These are phyloP conservation scores for Acronicta aceris DNA, from an alignment of 2,888 invertebrate genomes.

Conservation along the genomic window DNA sequence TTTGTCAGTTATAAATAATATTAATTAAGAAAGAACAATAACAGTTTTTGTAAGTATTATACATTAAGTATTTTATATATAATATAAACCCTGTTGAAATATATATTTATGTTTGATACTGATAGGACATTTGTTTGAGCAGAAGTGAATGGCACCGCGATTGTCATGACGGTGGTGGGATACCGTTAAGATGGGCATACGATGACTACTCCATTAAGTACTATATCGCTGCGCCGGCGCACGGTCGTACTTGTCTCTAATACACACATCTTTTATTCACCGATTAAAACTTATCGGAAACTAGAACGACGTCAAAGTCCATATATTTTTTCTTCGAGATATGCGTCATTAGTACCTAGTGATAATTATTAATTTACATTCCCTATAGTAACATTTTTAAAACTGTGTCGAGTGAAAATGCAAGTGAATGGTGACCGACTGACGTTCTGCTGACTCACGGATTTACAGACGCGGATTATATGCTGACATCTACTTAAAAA, in stretches of 20 bases:
- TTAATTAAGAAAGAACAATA: background rate
- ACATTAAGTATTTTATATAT: background rate
- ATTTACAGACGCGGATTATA: constrained; percentile 23
- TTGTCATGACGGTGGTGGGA: constrained; percentile 51
- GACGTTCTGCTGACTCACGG: constrained; percentile 53
- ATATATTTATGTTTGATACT: background rate
- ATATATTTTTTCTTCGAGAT: constrained; percentile 9
- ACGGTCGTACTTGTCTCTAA: constrained; percentile 28
- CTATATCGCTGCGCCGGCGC: constrained; percentile 30
- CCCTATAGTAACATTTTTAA: constrained; percentile 25
- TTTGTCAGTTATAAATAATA: too few relatives aligned
- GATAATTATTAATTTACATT: constrained; percentile 34
- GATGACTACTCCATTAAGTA: constrained; percentile 57
- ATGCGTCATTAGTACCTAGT: constrained; percentile 6
- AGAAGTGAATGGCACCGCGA: constrained; percentile 49
- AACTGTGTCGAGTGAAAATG: constrained; percentile 62
- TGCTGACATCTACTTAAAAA: constrained; percentile 6
- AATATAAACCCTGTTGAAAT: background rate
- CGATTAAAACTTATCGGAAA: constrained; percentile 27
- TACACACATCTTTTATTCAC: constrained; percentile 17
- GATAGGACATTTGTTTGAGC: constrained; percentile 18
- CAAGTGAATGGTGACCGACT: constrained; percentile 67
- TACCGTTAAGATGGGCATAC: constrained; percentile 68
- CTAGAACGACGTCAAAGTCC: constrained; percentile 4
- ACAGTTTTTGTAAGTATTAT: background rate